A percentile compares a stretch with the other conserved stretches of the same genome.
Evolutionary conservation across 2,113 vertebrate species (phyloP).

Genomic region (Pelodiscus sinensis): DNA sequence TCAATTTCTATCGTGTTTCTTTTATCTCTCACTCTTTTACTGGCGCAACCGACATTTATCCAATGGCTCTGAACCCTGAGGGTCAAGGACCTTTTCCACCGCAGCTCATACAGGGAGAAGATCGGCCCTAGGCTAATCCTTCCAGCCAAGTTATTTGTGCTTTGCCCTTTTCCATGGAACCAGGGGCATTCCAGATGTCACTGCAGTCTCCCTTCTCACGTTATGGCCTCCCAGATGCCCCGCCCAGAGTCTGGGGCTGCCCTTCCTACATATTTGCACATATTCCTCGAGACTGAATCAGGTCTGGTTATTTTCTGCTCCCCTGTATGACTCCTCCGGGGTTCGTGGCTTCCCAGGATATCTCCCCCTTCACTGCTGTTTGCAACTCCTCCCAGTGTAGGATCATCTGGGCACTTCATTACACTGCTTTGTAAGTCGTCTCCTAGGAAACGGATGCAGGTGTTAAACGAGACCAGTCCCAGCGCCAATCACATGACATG

Average conservation of each 20-base stretch:
- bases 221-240: neutral
- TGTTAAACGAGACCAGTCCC: neutral
- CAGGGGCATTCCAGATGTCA: neutral
- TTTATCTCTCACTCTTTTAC: neutral
- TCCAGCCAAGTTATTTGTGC: neutral
- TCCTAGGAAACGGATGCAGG: neutral
- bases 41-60: neutral
- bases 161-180: neutral
- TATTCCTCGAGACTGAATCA: neutral
- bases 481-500: rapidly evolving
- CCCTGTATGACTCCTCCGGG: neutral
- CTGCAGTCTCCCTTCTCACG: neutral
- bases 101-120: neutral
- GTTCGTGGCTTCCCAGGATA: neutral
- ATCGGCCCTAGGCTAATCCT: neutral
- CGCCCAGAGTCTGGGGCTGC: neutral
- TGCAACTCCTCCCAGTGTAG: neutral
- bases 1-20: neutral
- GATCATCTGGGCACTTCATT: neutral
- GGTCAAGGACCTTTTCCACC: neutral
- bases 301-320: neutral
- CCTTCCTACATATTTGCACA: neutral
- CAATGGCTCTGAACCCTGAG: neutral
- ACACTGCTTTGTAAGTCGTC: neutral
- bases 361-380: neutral